phyloP scores from a whole-genome alignment of 2,113 vertebrate genomes.

The Oryzias curvinotus region DNA sequence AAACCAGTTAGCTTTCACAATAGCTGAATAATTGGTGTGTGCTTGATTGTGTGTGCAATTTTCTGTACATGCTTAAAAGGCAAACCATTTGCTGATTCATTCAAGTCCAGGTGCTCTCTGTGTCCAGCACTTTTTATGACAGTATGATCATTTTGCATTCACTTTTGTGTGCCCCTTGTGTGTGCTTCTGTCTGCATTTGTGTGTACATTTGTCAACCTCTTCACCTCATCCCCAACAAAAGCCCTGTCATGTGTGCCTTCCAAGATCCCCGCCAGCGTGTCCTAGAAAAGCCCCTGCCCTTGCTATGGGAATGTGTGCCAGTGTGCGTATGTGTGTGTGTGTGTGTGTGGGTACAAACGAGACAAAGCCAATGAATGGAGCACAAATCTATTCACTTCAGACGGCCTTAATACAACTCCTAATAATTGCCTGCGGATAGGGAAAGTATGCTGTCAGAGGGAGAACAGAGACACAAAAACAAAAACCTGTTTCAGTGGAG shows the following conservation, averaged over 20 bases:
- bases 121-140: constrained; percentile 20
- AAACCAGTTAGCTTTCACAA: constrained; percentile 51
- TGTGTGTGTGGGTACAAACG: constrained; percentile 43
- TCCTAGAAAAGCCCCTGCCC: constrained; percentile 65
- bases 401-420: constrained; percentile 71
- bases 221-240: constrained; percentile 26
- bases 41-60: constrained; percentile 12
- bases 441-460: constrained; percentile 58
- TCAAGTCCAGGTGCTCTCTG: constrained; percentile 36
- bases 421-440: constrained; percentile 76
- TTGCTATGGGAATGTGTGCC: constrained; percentile 53
- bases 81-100: constrained; percentile 41
- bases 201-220: constrained; percentile 16
- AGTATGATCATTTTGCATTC: constrained; percentile 33
- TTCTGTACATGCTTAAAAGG: constrained; percentile 17
- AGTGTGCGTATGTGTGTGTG: constrained; percentile 21
- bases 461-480: constrained; percentile 61
- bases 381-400: constrained; percentile 76
- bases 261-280: constrained; percentile 48
- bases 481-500: constrained; percentile 55
- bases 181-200: not conserved
- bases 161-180: constrained; percentile 26
- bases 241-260: constrained; percentile 30
- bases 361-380: constrained; percentile 74
- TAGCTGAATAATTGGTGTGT: constrained; percentile 30